Evolutionary conservation across 1,140 invertebrate species (phyloP).

Genomic region (Sesamia nonagrioides): DNA sequence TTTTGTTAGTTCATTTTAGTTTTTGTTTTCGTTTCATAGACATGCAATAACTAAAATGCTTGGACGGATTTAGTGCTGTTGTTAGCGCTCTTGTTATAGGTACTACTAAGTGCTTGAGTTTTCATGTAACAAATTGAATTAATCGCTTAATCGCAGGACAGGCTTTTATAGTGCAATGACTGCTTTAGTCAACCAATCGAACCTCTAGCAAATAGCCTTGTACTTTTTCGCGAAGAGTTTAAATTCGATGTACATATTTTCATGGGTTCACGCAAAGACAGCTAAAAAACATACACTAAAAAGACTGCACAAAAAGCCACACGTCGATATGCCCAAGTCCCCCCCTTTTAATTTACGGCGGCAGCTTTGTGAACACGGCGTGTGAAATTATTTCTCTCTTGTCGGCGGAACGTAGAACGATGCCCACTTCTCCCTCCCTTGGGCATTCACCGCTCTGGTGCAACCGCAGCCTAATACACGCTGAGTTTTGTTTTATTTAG

Average conservation of each 20-base stretch:
- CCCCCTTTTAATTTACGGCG: constrained; percentile 24
- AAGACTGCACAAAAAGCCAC: constrained; percentile 15
- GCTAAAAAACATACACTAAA: neutral
- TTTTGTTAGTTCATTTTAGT: constrained; percentile 1
- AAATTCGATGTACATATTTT: neutral
- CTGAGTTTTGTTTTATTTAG: neutral
- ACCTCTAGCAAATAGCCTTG: no score
- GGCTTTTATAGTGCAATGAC: no score
- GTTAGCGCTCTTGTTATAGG: neutral
- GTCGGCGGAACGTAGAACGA: neutral
- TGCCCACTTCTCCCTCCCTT: neutral
- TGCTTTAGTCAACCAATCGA: no score
- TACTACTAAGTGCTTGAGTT: no score
- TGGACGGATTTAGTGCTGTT: neutral
- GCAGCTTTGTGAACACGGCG: constrained; percentile 20
- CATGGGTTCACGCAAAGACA: neutral
- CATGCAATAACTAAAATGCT: neutral
- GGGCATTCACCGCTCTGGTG: neutral
- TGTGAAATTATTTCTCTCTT: constrained; percentile 28
- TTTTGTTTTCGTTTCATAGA: neutral
- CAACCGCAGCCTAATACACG: neutral
- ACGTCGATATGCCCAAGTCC: neutral
- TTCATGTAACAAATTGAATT: no score
- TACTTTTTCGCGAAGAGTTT: no score
- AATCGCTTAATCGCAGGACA: no score